Percentiles rank a stretch among this genome's conserved stretches.
Conservation (phyloP, 2,888 invertebrate species). For the Choristoneura rosaceana region DNA sequence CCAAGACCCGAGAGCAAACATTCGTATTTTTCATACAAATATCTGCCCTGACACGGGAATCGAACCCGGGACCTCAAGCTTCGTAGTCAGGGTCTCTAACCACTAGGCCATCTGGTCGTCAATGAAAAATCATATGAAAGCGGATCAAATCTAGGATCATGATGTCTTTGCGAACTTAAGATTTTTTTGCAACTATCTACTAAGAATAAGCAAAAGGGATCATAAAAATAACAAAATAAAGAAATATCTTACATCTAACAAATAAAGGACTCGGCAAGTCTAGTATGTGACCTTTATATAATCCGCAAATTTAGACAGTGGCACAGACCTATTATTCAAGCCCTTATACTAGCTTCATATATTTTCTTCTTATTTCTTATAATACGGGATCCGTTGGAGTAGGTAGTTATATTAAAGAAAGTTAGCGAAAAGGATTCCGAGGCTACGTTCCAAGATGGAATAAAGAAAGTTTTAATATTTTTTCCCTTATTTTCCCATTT, state of each 20-base stretch:
- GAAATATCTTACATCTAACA: neutral
- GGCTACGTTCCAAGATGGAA: conserved; percentile 61
- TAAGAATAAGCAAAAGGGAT: neutral
- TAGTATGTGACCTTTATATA: conserved; percentile 31
- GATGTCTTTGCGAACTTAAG: neutral
- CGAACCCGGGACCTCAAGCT: too few species aligned
- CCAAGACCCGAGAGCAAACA: too few species aligned
- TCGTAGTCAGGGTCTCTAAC: too few species aligned
- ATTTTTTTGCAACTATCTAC: neutral
- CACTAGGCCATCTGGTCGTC: too few species aligned
- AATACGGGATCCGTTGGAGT: conserved; percentile 45
- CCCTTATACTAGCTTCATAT: conserved; percentile 44
- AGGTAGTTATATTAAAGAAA: conserved; percentile 63
- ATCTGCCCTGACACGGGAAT: too few species aligned
- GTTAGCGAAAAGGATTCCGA: conserved; percentile 67
- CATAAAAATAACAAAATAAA: neutral
- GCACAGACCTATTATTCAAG: conserved; percentile 38
- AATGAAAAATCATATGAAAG: too few species aligned
- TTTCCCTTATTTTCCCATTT: conserved; percentile 54
- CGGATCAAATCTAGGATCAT: neutral
- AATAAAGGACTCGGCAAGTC: conserved; percentile 13
- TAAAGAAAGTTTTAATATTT: conserved; percentile 73
- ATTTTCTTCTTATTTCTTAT: conserved; percentile 45
- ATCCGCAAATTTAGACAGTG: conserved; percentile 39
- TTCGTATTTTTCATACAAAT: too few species aligned